Evolutionary conservation across 1,140 invertebrate species (phyloP).

Genomic region (Steinernema khuongi): DNA sequence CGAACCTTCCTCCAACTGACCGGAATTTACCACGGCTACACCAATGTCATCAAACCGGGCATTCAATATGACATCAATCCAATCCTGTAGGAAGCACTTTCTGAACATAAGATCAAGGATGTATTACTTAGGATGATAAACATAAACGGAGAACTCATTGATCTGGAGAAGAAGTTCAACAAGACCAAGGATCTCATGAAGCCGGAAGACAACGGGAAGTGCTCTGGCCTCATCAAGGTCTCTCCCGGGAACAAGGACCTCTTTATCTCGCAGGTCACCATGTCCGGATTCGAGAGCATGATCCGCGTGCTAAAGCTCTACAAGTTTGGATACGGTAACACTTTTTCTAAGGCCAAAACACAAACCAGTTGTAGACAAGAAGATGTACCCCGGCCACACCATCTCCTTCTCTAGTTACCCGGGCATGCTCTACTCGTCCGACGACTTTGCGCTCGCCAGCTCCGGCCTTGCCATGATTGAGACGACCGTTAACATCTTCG

Average conservation of each 20-base stretch:
- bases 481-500: conserved; percentile 71
- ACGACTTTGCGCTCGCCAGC: conserved; percentile 74
- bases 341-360: conserved; percentile 18
- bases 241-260: conserved; percentile 62
- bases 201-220: conserved; percentile 60
- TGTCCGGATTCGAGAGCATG: conserved; percentile 76
- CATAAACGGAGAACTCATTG: conserved; percentile 72
- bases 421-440: conserved; percentile 74
- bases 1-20: conserved; percentile 62
- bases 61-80: conserved; percentile 43
- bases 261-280: conserved; percentile 69
- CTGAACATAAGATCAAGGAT: conserved; percentile 30
- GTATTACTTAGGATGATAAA: conserved; percentile 55
- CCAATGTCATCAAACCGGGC: conserved; percentile 31
- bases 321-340: conserved; percentile 69
- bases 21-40: conserved; percentile 63
- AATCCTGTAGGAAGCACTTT: conserved; percentile 64
- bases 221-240: conserved; percentile 67
- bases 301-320: conserved; percentile 81
- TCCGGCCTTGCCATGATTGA: conserved; percentile 67
- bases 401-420: conserved; percentile 78
- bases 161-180: conserved; percentile 65
- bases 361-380: conserved; percentile 31
- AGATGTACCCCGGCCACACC: conserved; percentile 66
- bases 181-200: conserved; percentile 48